Evolutionary conservation across 2,888 invertebrate genomes (phyloP).

Genomic region (Eurois occulta): DNA sequence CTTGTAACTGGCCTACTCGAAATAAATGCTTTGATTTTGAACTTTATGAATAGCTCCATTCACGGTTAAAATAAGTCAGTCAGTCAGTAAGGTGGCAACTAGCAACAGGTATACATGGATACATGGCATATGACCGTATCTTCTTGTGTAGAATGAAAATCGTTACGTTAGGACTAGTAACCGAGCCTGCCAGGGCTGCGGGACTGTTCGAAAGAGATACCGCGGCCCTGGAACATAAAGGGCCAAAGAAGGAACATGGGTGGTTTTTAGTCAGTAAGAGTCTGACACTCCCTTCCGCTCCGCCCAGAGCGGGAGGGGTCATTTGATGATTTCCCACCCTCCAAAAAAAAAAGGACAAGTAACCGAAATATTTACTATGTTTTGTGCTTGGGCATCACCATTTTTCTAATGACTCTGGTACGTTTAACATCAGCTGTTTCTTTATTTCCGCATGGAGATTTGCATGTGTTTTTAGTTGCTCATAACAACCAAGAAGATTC

Average conservation of each 20-base stretch:
- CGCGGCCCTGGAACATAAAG: too few species aligned
- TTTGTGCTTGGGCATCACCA: not conserved
- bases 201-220: too few species aligned
- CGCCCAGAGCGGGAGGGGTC: too few species aligned
- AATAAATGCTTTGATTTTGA: too few species aligned
- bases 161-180: not conserved
- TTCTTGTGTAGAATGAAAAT: not conserved
- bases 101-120: not conserved
- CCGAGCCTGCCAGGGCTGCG: too few species aligned
- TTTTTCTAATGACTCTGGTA: not conserved
- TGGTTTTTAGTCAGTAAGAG: too few species aligned
- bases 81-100: not conserved
- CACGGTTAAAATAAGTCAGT: not conserved
- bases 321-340: too few species aligned
- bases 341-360: too few species aligned
- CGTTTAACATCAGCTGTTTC: not conserved
- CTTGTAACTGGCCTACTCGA: too few species aligned
- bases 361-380: not conserved
- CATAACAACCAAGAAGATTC: not conserved
- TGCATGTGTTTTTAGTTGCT: not conserved
- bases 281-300: too few species aligned
- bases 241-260: too few species aligned
- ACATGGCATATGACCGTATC: not conserved
- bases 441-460: not conserved
- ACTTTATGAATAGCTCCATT: not conserved